phyloP scores from a whole-genome alignment of 2,797 vertebrate species.

The Poliocrania exsul region DNA sequence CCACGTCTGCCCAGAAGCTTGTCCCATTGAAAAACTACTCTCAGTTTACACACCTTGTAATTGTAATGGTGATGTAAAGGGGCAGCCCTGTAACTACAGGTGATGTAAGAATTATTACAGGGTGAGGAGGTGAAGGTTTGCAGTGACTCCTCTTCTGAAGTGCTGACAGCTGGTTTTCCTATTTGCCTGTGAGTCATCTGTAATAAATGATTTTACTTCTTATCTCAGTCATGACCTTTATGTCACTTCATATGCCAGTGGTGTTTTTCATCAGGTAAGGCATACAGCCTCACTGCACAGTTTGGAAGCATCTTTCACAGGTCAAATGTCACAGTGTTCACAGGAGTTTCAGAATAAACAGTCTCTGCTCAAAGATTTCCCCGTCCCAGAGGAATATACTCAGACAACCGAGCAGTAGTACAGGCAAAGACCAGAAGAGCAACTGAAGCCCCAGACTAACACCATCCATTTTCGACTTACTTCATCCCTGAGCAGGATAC shows the following conservation, averaged over 20 bases:
- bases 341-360: not conserved
- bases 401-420: not conserved
- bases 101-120: not conserved
- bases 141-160: not conserved
- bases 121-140: not conserved
- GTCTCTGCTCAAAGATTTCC: not conserved
- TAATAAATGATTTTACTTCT: not conserved
- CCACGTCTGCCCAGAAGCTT: not conserved
- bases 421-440: not conserved
- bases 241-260: not conserved
- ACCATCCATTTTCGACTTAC: not conserved
- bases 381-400: not conserved
- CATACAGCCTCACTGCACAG: not conserved
- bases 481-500: not conserved
- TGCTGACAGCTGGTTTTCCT: not conserved
- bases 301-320: not conserved
- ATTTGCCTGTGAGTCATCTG: not conserved
- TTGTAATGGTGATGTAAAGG: not conserved
- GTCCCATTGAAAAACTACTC: not conserved
- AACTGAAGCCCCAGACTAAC: not conserved
- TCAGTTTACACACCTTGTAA: not conserved
- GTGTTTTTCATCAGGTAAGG: not conserved
- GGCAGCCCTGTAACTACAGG: not conserved
- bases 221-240: not conserved
- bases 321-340: not conserved